Evolutionary conservation across 2,888 invertebrate species (phyloP).

Genomic region (Protophormia terraenovae): DNA sequence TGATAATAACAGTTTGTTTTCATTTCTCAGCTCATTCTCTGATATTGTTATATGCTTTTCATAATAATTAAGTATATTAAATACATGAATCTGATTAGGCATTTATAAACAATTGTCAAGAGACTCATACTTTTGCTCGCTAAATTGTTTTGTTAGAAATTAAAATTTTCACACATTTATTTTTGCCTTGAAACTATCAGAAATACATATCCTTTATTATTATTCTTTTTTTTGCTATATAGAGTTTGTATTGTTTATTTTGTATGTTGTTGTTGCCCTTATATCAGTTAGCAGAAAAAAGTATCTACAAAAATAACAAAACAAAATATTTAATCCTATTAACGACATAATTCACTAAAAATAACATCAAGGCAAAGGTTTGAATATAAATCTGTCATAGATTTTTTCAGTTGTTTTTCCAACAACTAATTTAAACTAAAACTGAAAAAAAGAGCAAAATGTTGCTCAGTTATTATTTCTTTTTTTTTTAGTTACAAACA

Average conservation of each 20-base stretch:
- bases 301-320: background rate
- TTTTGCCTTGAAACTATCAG: background rate
- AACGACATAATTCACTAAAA: slow-evolving; percentile 69
- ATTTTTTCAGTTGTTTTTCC: slow-evolving; percentile 2
- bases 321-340: slow-evolving; percentile 70
- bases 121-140: slow-evolving; percentile 35
- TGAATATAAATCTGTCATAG: slow-evolving; percentile 30
- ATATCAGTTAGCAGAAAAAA: slow-evolving; percentile 9
- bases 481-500: slow-evolving; percentile 25
- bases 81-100: slow-evolving; percentile 62
- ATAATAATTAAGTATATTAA: slow-evolving; percentile 62
- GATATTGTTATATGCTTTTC: slow-evolving; percentile 56
- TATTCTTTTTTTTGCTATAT: background rate
- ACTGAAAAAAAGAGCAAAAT: slow-evolving; percentile 49
- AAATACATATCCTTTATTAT: slow-evolving; percentile 22
- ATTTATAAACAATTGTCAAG: slow-evolving; percentile 57
- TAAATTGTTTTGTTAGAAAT: slow-evolving; percentile 12
- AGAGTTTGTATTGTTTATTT: slow-evolving; percentile 39
- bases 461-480: slow-evolving; percentile 27
- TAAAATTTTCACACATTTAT: slow-evolving; percentile 52
- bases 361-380: slow-evolving; percentile 59
- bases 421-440: slow-evolving; percentile 21
- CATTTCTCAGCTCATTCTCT: slow-evolving; percentile 14
- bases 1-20: slow-evolving; percentile 61
- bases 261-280: slow-evolving; percentile 26